Evolutionary conservation across 2,888 invertebrate species (phyloP), one percentile per base, ranked within the genome.

Genomic region (Chouioia cunea): DNA sequence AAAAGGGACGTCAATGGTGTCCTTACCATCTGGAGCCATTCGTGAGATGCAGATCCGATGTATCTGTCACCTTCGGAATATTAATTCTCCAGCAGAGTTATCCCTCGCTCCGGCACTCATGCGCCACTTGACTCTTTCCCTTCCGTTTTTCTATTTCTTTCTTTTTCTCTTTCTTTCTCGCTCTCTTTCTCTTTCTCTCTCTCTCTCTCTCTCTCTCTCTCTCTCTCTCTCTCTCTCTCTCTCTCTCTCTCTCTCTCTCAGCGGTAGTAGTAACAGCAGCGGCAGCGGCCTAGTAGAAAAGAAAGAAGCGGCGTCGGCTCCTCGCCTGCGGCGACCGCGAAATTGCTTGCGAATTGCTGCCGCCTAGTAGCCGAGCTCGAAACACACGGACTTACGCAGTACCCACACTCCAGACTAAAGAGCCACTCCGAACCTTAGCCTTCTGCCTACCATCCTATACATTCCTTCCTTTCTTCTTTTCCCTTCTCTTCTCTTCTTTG

Each of bases 61-160:
- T 82, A 81, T 84, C 85, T 83, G 85, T 85, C 85, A 85, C 78
- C 79, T 82, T 82, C 80, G 80, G 81, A 83, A 85, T 84, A 84
- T 85, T 85, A 84, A 84, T 85, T 83, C 81, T 76, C 74, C 36
- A 48, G 60, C 48, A 62, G 62, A 64, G 18, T 71, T 71, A 71
- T 71, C 71, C 67, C 64, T 68, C 64, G 67, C 64, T 67, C 53
- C 58, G 43, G 59, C 44, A n/a, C 36, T 46, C 47, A 23, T 12
- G 14, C 44, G n/a, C 63, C 57, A 50, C 50, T 69, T 57, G 63
- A 48, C 57, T 48, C 36, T 36, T 36, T 36, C 36, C 36, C 36
- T 22, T 18, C 57, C n/a, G 57, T 12, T 16, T n/a, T 44, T 18
- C 36, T 36, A 36, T 36, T 36, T 36, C 36, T 36, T 36, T 36